Conservation (phyloP, 2,113 vertebrate genomes). For the Pygoscelis adeliae region DNA sequence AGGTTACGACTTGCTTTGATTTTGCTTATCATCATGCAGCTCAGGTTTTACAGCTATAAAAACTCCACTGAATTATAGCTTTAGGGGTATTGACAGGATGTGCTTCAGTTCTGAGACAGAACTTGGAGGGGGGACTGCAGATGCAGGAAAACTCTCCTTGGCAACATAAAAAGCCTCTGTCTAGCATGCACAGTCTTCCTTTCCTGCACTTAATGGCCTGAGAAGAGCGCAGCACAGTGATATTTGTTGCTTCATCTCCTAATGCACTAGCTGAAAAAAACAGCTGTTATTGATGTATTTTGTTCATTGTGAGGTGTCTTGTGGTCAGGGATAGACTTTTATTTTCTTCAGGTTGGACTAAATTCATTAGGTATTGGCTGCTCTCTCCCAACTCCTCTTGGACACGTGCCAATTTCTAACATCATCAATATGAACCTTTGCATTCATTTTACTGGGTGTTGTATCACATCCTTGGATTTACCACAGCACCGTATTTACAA, state of each 20-base stretch:
- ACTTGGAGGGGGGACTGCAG: neutral
- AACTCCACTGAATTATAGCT: neutral
- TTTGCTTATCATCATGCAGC: constrained; percentile 38
- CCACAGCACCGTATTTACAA: neutral
- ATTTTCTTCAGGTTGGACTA: neutral
- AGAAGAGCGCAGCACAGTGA: neutral
- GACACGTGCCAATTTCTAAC: neutral
- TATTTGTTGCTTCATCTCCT: neutral
- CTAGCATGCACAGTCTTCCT: neutral
- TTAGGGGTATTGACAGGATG: constrained; percentile 21
- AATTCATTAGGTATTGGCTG: neutral
- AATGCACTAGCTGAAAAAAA: neutral
- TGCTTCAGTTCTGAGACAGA: constrained; percentile 11
- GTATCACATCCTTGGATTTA: neutral
- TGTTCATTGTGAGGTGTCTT: neutral
- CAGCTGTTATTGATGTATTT: neutral
- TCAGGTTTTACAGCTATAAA: constrained; percentile 37
- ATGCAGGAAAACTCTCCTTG: neutral
- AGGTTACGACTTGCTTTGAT: constrained; percentile 4
- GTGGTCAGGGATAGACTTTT: neutral
- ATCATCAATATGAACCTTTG: neutral
- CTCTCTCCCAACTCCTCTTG: neutral
- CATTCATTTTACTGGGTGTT: neutral
- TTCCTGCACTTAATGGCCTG: neutral
- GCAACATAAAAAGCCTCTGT: neutral